Evolutionary conservation across 2,797 vertebrate species (phyloP), one percentile per base, ranked within the genome.

Genomic region (Onychomys torridus): DNA sequence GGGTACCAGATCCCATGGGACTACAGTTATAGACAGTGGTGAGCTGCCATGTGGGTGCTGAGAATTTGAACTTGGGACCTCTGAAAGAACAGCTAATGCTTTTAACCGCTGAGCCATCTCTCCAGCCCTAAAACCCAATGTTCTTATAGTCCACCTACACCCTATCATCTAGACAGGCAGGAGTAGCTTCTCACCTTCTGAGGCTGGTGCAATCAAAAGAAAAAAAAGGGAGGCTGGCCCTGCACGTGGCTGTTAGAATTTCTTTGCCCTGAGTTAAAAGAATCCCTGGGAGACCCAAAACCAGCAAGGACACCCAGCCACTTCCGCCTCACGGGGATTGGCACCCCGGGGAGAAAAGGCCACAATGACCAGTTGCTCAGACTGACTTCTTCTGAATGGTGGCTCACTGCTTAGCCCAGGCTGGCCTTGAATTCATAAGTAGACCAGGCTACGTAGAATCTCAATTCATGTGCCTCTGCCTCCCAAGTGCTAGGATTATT

Each of bases 331-430:
- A 4, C 0, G 0, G 40, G 52, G 32, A n/a, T 29, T n/a, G 37
- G 49, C 11, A 19, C 21, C 17, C 76, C 49, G 16, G 6, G 55
- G 9, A 71, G 14, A 67, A 25, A 25, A 43, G 71, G 81, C 3
- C 0, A 43, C 7, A 19, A 19, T 4, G 0, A 29, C n/a, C 14
- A 43, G 9, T 37, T 0, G 23, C n/a, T 0, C 8, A 1, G 5
- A n/a, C n/a, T 1, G 5, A n/a, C n/a, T 1, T 29, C 40, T 40
- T 37, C 1, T 0, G 5, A 61, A 61, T 32, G 16, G 5, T 13
- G 4, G 4, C 46, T 6, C 0, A 34, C 43, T 65, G 32, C 32
- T 63, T 76, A 78, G 73, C 14, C 73, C 13, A 65, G 59, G 43
- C 32, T 78, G 59, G 32, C 43, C 71, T 76, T 37, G 29, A 59